These are phyloP conservation scores for Mormyrus lacerda DNA, from an alignment of 2,113 vertebrate species.

Conservation along the genomic window DNA sequence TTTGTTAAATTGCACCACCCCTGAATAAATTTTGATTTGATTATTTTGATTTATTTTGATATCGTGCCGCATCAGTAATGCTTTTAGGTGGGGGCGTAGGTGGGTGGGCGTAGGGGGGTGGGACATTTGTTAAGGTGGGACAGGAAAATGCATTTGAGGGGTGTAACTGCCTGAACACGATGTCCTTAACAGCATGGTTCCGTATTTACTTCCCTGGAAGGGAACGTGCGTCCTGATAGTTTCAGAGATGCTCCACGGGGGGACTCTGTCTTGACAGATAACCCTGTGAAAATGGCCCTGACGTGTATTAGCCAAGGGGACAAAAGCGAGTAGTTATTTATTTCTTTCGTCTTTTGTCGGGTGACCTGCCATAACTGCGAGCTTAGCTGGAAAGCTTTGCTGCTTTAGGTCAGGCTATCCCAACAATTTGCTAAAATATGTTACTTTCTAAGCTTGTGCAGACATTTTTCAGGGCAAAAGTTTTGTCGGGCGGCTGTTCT, in stretches of 20 bases:
- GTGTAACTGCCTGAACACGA: background rate
- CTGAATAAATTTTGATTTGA: background rate
- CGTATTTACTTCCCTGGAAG: constrained; percentile 19
- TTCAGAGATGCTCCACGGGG: constrained; percentile 4
- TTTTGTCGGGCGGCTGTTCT: constrained; percentile 27
- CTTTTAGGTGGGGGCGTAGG: background rate
- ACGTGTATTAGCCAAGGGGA: constrained; percentile 23
- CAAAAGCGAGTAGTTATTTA: constrained; percentile 27
- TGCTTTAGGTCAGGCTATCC: constrained; percentile 39
- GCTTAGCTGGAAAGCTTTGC: constrained; percentile 11
- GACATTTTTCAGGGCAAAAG: background rate
- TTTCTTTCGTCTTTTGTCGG: too few relatives aligned
- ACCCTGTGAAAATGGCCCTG: constrained; percentile 33
- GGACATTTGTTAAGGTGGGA: constrained; percentile 3
- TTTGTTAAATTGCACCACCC: background rate
- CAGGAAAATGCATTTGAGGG: constrained; percentile 14
- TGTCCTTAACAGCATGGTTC: constrained; percentile 19
- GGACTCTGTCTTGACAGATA: constrained; percentile 23
- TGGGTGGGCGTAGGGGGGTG: background rate
- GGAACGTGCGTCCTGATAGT: constrained; percentile 20
- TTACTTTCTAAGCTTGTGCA: background rate
- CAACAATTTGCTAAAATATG: background rate
- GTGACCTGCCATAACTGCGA: constrained; percentile 39
- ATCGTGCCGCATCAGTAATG: background rate
- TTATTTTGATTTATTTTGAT: background rate